A percentile compares a stretch with the other conserved stretches of the same genome.
Evolutionary conservation across 2,113 vertebrate species (phyloP).

Genomic region (Ramphastos sulfuratus): DNA sequence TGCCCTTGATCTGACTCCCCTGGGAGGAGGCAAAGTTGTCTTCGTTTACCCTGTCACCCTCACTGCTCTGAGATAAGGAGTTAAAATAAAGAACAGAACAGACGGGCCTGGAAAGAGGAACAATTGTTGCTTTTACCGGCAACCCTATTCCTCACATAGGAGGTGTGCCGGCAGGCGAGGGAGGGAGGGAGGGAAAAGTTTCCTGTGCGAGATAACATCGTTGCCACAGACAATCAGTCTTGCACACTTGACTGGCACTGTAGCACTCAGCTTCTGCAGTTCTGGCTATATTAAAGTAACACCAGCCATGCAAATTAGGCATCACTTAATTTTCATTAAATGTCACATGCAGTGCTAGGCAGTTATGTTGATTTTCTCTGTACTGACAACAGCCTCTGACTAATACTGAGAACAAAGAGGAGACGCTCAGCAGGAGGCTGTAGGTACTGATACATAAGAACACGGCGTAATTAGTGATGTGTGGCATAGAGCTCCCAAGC

Average conservation of each 20-base stretch:
- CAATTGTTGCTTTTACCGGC: background rate
- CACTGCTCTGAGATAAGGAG: rapidly evolving
- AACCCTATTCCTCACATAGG: background rate
- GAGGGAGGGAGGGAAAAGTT: background rate
- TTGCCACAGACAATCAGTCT: background rate
- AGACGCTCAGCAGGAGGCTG: background rate
- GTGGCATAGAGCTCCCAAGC: background rate
- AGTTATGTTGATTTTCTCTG: background rate
- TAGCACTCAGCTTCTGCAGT: background rate
- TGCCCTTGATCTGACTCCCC: background rate
- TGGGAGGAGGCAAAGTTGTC: background rate
- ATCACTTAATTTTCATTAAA: constrained; percentile 23
- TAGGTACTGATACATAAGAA: background rate
- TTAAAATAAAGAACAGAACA: background rate
- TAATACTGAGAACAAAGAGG: background rate
- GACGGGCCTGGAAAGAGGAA: background rate
- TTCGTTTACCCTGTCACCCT: background rate
- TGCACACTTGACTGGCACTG: background rate
- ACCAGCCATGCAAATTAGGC: constrained; percentile 6
- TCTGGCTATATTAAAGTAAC: background rate
- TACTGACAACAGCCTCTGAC: background rate
- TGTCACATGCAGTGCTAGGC: background rate
- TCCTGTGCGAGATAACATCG: background rate
- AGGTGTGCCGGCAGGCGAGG: background rate
- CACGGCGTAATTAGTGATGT: background rate